These are phyloP conservation scores for Graptemys geographica DNA, from an alignment of 2,797 vertebrate genomes.

Conservation along the genomic window DNA sequence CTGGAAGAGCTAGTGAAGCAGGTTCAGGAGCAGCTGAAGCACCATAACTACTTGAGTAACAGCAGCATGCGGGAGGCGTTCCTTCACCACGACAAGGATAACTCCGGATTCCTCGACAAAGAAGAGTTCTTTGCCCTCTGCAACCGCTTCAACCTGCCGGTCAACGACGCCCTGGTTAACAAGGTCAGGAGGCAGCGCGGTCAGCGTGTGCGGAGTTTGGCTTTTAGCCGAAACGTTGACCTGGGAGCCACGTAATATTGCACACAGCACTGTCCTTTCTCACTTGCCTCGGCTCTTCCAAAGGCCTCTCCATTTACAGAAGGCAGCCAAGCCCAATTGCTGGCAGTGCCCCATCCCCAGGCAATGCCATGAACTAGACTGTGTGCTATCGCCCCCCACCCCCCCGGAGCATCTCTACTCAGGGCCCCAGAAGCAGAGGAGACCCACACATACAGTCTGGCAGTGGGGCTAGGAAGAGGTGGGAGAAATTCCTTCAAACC, in stretches of 20 bases:
- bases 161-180: conserved; percentile 62
- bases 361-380: neutral
- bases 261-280: neutral
- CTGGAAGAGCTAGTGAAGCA: conserved; percentile 63
- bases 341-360: neutral
- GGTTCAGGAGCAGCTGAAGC: conserved; percentile 75
- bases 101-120: conserved; percentile 74
- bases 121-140: conserved; percentile 74
- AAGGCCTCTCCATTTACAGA: neutral
- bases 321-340: neutral
- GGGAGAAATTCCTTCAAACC: neutral
- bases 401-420: neutral
- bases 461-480: neutral
- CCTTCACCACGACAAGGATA: conserved; percentile 68
- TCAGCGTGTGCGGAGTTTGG: neutral
- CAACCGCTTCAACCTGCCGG: conserved; percentile 63
- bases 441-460: neutral
- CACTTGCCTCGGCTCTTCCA: neutral
- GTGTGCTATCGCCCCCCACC: fast-evolving
- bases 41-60: conserved; percentile 41
- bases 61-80: conserved; percentile 54
- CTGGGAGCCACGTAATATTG: neutral
- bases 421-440: neutral
- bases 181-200: conserved; percentile 71
- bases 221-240: neutral